Base-by-base conservation (phyloP, 2,797 vertebrate species). In the Oophaga sylvatica region DNA sequence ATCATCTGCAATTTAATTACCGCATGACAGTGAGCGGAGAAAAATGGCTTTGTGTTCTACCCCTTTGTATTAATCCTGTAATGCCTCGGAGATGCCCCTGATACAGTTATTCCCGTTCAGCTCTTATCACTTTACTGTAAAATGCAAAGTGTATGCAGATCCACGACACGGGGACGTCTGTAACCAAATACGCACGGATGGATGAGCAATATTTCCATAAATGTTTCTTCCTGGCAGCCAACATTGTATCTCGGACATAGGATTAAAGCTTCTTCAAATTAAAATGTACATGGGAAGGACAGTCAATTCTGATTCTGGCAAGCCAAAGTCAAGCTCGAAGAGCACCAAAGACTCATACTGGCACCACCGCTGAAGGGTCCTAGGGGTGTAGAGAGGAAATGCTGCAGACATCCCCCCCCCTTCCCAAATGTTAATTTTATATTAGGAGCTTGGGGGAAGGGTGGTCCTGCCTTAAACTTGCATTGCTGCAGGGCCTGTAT, bases 1-100 rank as follows among this genome's bases (percentile, higher is more conserved):
- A 77, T 85, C 73, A 78, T 85, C 73, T 85, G 71, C 83, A 77
- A 63, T 85, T 78, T 77, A 85, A 85, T 85, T 78, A 78, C 81
- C 31, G 29, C 70, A 76, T 84, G 71, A 84, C 70, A 75, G 57
- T 26, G 70, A 84, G 71, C 71, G 10, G 83, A 63, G 35, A 48
- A 53, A 77, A 84, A 77, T 48, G 56, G 15, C 48, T 60, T 48
- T 59, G 57, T 76, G 68, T 67, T n/a, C 53, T 53, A 77, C 60
- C 57, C 56, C 57, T 77, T 85, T 67, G 22, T 22, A 31, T 45
- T 29, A 78, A 65, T 81, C 63, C 60, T 81, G 13, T 63, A 45
- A 45, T 63, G 79, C 22, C 45, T 41, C 22, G n/a, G 41, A 67
- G 63, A n/a, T 67, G n/a, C 57, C 76, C 7, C 35, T 11, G 35